Conservation (phyloP, 2,113 vertebrate genomes). For the Sapajus apella region DNA sequence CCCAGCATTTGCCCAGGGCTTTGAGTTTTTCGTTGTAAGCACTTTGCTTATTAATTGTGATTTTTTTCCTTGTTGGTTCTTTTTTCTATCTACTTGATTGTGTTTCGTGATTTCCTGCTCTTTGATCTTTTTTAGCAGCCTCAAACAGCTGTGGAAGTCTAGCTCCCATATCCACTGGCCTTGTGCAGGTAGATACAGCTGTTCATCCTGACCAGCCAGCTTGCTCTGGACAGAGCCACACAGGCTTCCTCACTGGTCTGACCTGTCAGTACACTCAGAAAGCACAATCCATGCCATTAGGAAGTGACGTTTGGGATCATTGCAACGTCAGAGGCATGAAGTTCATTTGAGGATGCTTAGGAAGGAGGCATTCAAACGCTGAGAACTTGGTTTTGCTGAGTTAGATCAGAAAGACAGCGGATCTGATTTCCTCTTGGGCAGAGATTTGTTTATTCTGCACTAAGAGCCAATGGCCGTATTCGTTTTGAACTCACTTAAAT, state of each 20-base stretch:
- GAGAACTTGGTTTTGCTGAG: background rate
- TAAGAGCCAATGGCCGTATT: slow-evolving; percentile 48
- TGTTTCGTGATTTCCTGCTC: background rate
- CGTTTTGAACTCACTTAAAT: slow-evolving; percentile 48
- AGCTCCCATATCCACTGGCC: background rate
- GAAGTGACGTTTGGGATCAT: background rate
- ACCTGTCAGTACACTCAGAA: accelerated
- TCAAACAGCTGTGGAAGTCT: background rate
- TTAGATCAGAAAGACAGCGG: background rate
- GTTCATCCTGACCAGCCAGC: background rate
- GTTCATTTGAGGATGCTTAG: background rate
- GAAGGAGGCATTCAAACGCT: background rate
- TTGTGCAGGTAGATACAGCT: background rate
- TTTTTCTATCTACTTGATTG: background rate
- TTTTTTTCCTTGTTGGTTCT: background rate
- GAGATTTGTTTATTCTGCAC: slow-evolving; percentile 46
- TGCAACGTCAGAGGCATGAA: background rate
- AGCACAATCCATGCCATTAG: no score
- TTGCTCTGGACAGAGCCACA: background rate
- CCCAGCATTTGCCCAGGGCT: background rate
- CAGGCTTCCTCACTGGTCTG: background rate
- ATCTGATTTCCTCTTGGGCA: slow-evolving; percentile 25
- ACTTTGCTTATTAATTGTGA: background rate
- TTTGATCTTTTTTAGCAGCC: background rate
- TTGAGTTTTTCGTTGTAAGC: background rate